phyloP scores from a whole-genome alignment of 2,113 vertebrate genomes.

The Corydoras maculifer region DNA sequence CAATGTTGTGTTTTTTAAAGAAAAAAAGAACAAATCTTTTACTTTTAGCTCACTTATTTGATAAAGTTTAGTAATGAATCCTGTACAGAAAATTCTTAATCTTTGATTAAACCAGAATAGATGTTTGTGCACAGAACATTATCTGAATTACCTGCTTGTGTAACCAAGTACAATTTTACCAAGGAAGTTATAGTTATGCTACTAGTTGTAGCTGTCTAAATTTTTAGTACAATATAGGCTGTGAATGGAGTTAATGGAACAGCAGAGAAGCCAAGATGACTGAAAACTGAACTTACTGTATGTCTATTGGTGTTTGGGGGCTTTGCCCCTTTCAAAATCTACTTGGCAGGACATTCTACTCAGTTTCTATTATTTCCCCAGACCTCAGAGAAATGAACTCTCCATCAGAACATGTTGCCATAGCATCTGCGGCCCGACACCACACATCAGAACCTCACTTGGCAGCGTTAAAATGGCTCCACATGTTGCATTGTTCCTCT shows the following conservation, averaged over 20 bases:
- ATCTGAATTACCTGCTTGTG: too few species aligned
- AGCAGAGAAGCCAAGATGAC: slow-evolving; percentile 18
- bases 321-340: slow-evolving; percentile 49
- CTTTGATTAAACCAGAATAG: too few species aligned
- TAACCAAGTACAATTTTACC: too few species aligned
- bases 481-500: slow-evolving; percentile 49
- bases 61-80: too few species aligned
- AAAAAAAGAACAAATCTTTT: too few species aligned
- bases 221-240: neutral
- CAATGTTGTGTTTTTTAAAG: too few species aligned
- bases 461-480: slow-evolving; percentile 31
- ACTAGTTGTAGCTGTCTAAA: neutral
- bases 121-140: too few species aligned
- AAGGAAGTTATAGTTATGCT: neutral
- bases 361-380: slow-evolving; percentile 44
- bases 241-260: slow-evolving; percentile 23
- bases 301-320: slow-evolving; percentile 44
- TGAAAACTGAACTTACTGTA: slow-evolving; percentile 20
- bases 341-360: slow-evolving; percentile 50
- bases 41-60: too few species aligned
- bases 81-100: too few species aligned
- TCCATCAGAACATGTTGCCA: slow-evolving; percentile 57
- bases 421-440: slow-evolving; percentile 49
- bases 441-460: slow-evolving; percentile 43
- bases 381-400: slow-evolving; percentile 58